Base-by-base conservation (phyloP, 2,113 vertebrate genomes). In the Oreocharis arfaki region DNA sequence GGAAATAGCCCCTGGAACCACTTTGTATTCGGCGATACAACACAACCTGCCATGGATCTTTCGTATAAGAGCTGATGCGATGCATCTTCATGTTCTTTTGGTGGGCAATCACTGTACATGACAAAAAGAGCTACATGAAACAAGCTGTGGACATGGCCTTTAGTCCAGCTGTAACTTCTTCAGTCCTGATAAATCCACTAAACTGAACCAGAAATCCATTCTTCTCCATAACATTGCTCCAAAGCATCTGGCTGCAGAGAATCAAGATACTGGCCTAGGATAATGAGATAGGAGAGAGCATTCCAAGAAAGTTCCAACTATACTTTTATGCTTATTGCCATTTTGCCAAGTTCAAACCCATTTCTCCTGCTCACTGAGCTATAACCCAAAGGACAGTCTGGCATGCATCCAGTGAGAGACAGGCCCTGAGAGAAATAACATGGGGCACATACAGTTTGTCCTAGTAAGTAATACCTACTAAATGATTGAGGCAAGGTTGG, bases 241-340 rank as follows among this genome's bases (percentile, higher is more conserved):
- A 5, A 68, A 94, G 57, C 67, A 64, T 28, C 5, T 80, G 55
- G 35, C 69, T 67, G 77, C 73, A 63, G 50, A 89, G 44, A 85
- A 65, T 42, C 3, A 7, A 74, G 75, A 16, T 19, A 35, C 19
- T 61, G 50, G 33, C 37, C 52, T 75, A 70, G 0, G 4, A 28
- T 1, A 81, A 37, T 50, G 50, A 70, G 33, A 47, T 1, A 44
- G 56, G 63, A 76, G 28, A 74, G 22, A 73, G 41, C 11, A 35
- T 77, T 90, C 65, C 37, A 49, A 68, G 28, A 12, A 67, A 90
- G 32, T 61, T 75, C 57, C 57, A 52, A 10, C 35, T 65, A 6
- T 84, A 95, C 71, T 80, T 97, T 97, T 59, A 88, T 94, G 74
- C 95, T 97, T 77, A 92, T 63, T 85, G 94, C 95, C 63, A 93